Base-by-base conservation (phyloP, 2,888 invertebrate species). In the Eurytoma adleriae region DNA sequence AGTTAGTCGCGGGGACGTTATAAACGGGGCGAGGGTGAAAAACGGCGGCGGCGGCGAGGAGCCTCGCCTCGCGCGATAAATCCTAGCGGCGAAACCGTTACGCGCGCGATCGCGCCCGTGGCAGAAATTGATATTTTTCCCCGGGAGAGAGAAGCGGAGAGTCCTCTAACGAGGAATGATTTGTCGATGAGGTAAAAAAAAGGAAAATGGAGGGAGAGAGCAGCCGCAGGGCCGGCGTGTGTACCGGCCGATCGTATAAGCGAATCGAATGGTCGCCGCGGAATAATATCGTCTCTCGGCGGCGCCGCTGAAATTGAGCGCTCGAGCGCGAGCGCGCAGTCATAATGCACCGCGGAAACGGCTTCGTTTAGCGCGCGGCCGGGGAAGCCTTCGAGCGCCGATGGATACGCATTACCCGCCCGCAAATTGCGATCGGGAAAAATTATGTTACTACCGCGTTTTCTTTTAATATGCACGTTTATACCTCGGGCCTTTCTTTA, bases 131-230 rank as follows among this genome's bases (percentile, higher is more conserved):
- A 86, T 86, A 87, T 83, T 87, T 87, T 85, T 83, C 80, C 78
- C 68, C 57, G 73, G n/a, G 56, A 75, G 78, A 81, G 80, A 84
- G 82, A 82, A 80, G 80, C 27, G 27, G 14, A 62, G 18, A 62
- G 18, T 20, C 84, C 83, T 57, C 69, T 88, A 88, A 87, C 86
- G 86, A 87, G 86, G 83, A 85, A 86, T 88, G 86, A 88, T 88
- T 88, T 87, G 88, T 87, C 85, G 87, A 74, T 24, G 40, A 24
- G 73, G n/a, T 13, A 48, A 57, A 66, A 67, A 73, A 64, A 27
- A 54, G 66, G 16, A 48, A 20, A n/a, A 56, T 18, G 12, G 40
- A 1, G 12, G 40, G 40, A 40, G 64, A n/a, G 64, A 30, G 40
- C 40, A 64, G 64, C 40, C 64, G 64, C 64, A 40, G 64, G 64